Conservation (phyloP, 2,797 vertebrate genomes). For the Erethizon dorsatum region DNA sequence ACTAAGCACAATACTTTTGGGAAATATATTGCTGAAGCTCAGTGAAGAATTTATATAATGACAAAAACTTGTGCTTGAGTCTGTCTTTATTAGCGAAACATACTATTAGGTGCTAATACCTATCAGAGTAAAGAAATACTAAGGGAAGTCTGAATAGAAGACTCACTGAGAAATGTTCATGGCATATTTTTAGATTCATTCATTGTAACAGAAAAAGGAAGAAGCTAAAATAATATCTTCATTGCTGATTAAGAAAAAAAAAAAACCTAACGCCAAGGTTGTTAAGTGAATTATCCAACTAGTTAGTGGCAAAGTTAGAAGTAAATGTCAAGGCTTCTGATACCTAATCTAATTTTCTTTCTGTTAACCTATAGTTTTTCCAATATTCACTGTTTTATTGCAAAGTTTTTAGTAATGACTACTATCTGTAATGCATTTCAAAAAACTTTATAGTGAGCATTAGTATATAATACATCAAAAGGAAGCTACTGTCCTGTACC, state of each 20-base stretch:
- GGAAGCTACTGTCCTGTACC: not conserved
- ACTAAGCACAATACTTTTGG: not conserved
- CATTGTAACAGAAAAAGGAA: not conserved
- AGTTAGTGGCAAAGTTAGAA: not conserved
- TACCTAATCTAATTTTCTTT: not conserved
- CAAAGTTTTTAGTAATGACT: not conserved
- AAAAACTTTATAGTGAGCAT: slow-evolving; percentile 7
- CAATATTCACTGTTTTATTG: not conserved
- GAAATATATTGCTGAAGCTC: not conserved
- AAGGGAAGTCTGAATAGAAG: not conserved
- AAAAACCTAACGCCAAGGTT: not conserved
- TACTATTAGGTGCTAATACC: not conserved
- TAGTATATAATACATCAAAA: slow-evolving; percentile 7
- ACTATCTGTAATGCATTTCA: not conserved
- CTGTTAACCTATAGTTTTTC: not conserved
- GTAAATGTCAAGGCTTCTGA: not conserved
- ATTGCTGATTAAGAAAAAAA: not conserved
- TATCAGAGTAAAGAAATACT: not conserved
- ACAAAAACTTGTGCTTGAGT: not conserved
- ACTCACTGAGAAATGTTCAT: not conserved
- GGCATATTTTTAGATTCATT: not conserved
- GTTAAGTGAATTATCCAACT: not conserved
- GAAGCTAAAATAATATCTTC: not conserved
- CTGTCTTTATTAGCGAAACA: not conserved
- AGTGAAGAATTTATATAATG: not conserved